Conservation (phyloP, 2,888 invertebrate species). For the Pyrrhosoma nymphula region DNA sequence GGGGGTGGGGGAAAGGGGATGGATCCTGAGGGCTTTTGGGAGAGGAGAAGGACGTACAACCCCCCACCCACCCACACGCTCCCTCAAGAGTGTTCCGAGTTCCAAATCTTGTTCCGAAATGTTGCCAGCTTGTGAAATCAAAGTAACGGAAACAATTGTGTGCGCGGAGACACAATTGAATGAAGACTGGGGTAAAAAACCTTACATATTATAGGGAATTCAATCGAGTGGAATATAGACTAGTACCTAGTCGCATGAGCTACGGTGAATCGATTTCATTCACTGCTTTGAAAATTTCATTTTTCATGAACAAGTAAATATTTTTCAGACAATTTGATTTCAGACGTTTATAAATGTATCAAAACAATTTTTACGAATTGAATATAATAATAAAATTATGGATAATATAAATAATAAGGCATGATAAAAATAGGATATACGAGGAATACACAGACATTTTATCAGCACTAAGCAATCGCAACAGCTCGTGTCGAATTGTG, state of each 20-base stretch:
- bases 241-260: not conserved
- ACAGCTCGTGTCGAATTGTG: no score
- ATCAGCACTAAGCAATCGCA: no score
- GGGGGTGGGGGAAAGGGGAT: no score
- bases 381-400: no score
- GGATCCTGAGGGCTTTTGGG: not conserved
- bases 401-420: no score
- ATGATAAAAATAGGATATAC: no score
- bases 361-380: no score
- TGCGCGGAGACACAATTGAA: not conserved
- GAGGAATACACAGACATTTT: no score
- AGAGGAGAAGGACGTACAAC: not conserved
- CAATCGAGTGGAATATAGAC: not conserved
- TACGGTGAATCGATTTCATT: not conserved
- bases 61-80: not conserved
- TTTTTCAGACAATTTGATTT: not conserved
- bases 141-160: not conserved
- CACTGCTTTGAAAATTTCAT: not conserved
- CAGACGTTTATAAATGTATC: no score
- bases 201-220: not conserved
- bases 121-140: conserved; percentile 10
- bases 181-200: not conserved
- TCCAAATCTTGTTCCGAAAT: not conserved
- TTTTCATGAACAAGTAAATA: not conserved
- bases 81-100: not conserved